Evolutionary conservation across 2,113 vertebrate genomes (phyloP).

Genomic region (Xenotilapia leptura): DNA sequence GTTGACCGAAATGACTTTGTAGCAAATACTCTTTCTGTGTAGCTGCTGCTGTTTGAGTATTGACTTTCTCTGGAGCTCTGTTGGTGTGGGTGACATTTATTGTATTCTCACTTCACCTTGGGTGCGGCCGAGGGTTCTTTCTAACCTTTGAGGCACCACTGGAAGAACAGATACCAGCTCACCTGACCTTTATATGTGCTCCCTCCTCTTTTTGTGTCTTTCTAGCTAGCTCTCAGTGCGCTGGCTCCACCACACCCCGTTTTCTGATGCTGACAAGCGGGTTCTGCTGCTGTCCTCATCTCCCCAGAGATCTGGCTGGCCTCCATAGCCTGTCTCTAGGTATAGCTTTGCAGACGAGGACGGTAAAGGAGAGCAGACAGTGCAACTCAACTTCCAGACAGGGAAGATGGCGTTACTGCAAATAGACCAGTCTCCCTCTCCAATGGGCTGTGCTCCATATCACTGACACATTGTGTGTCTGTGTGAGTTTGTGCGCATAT

Average conservation of each 20-base stretch:
- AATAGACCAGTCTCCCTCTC: background rate
- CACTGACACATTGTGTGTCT: background rate
- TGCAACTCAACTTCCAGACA: background rate
- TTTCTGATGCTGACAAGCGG: conserved; percentile 9
- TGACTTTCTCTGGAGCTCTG: conserved; percentile 29
- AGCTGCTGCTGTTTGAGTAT: conserved; percentile 34
- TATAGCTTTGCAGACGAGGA: background rate
- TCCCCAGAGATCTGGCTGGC: conserved; percentile 3
- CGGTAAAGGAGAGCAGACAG: conserved; percentile 1
- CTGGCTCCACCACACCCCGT: background rate
- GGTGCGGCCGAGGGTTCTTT: conserved; percentile 22
- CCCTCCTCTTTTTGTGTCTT: background rate
- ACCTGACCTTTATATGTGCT: conserved; percentile 50
- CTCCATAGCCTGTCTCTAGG: background rate
- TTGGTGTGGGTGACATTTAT: conserved; percentile 49
- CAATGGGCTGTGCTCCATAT: background rate
- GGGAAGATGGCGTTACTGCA: conserved; percentile 6
- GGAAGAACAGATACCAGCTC: conserved; percentile 17
- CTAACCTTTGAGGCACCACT: conserved; percentile 55
- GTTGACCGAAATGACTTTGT: background rate
- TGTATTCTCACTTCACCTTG: conserved; percentile 37
- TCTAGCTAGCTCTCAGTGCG: background rate
- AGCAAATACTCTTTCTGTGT: background rate
- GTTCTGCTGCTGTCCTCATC: conserved; percentile 1
- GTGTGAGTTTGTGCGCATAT: background rate